These are phyloP conservation scores for Sebastolobus altivelis DNA, from an alignment of 2,797 vertebrate genomes.

Conservation along the genomic window DNA sequence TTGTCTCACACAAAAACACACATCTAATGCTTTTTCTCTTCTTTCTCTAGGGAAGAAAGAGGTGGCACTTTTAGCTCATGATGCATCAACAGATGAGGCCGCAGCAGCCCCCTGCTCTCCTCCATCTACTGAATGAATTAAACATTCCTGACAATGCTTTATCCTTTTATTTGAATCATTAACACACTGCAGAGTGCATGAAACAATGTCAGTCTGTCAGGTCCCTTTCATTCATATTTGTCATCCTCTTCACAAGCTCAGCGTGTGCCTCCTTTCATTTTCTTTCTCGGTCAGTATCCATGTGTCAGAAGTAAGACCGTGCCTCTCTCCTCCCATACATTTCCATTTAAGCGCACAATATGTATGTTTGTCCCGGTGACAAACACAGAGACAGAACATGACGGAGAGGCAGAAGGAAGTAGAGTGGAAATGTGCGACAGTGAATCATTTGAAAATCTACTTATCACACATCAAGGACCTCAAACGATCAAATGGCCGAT, in stretches of 20 bases:
- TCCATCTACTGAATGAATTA: conserved; percentile 3
- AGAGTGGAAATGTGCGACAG: background rate
- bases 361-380: background rate
- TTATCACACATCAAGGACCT: conserved; percentile 14
- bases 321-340: conserved; percentile 30
- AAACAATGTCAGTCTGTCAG: background rate
- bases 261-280: background rate
- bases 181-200: background rate
- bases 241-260: background rate
- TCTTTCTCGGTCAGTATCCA: background rate
- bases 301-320: background rate
- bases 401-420: conserved; percentile 1
- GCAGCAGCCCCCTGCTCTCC: background rate
- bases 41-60: background rate
- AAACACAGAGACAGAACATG: background rate
- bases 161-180: conserved; percentile 10
- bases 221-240: background rate
- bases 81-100: conserved; percentile 1
- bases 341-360: conserved; percentile 35
- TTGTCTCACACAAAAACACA: background rate
- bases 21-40: background rate
- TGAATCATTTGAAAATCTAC: conserved; percentile 9
- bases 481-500: conserved; percentile 30
- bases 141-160: background rate
- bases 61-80: background rate